Evolutionary conservation across 2,797 vertebrate genomes (phyloP).

Genomic region (Darevskia nairensis): DNA sequence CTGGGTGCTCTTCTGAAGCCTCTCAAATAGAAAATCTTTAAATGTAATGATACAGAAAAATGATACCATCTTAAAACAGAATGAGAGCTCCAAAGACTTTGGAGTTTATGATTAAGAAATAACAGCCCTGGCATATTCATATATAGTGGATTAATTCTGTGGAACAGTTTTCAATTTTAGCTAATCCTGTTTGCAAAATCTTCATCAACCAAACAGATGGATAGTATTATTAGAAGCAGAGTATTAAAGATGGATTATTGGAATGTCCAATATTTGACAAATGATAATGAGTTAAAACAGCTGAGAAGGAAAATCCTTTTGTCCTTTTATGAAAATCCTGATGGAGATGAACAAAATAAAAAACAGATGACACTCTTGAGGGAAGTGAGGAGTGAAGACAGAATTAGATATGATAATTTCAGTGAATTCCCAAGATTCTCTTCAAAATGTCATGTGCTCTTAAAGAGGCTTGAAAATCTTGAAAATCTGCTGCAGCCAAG

Average conservation of each 20-base stretch:
- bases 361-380: neutral
- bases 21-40: neutral
- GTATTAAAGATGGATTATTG: neutral
- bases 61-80: slow-evolving; percentile 1
- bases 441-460: neutral
- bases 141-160: neutral
- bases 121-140: neutral
- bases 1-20: neutral
- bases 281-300: neutral
- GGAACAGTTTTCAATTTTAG: slow-evolving; percentile 12
- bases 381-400: neutral
- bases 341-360: neutral
- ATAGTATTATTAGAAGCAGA: slow-evolving; percentile 6
- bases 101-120: neutral
- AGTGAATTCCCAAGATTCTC: neutral
- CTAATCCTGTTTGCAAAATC: slow-evolving; percentile 18
- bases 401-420: neutral
- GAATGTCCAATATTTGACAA: neutral
- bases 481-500: neutral
- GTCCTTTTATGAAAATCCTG: slow-evolving; percentile 19
- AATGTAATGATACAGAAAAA: slow-evolving; percentile 13
- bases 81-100: neutral
- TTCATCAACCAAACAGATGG: neutral
- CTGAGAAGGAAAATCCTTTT: neutral
- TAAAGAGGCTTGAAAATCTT: neutral